These are phyloP conservation scores for Mechanitis mazaeus DNA, from an alignment of 2,888 invertebrate genomes.

Conservation along the genomic window DNA sequence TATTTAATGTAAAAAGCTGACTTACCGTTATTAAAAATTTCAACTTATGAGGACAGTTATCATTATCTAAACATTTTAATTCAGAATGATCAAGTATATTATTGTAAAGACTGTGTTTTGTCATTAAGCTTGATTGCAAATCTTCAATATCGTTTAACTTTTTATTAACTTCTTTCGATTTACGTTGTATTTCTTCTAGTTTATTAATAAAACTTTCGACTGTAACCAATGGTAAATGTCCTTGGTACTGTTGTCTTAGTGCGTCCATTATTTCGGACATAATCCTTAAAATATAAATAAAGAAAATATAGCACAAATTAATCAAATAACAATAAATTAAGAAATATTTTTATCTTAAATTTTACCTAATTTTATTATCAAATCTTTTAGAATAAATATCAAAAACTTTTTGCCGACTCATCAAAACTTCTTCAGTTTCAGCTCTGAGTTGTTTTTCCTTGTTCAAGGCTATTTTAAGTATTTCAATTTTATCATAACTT, in stretches of 20 bases:
- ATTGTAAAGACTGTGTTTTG: slow-evolving; percentile 58
- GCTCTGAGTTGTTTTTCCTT: slow-evolving; percentile 58
- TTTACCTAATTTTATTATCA: slow-evolving; percentile 62
- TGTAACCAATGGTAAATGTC: slow-evolving; percentile 54
- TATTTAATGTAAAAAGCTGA: slow-evolving; percentile 1
- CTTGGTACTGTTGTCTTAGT: slow-evolving; percentile 64
- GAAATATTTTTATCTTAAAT: too few relatives aligned
- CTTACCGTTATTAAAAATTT: slow-evolving; percentile 52
- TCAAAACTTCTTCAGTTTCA: slow-evolving; percentile 60
- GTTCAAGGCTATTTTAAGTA: slow-evolving; percentile 48
- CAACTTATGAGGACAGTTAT: slow-evolving; percentile 56
- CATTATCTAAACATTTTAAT: slow-evolving; percentile 51
- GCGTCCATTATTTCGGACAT: slow-evolving; percentile 58
- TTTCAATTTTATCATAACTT: slow-evolving; percentile 59
- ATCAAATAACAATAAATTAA: too few relatives aligned
- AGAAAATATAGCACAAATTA: too few relatives aligned
- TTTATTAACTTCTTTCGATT: slow-evolving; percentile 47
- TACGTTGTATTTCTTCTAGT: slow-evolving; percentile 49
- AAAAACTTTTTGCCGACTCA: slow-evolving; percentile 58
- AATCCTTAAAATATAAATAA: slow-evolving; percentile 44
- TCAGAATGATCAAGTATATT: slow-evolving; percentile 56
- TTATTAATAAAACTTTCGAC: slow-evolving; percentile 58
- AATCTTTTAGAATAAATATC: slow-evolving; percentile 57
- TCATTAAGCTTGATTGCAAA: slow-evolving; percentile 49
- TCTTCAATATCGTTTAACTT: slow-evolving; percentile 62